Evolutionary conservation across 2,113 vertebrate genomes (phyloP), one percentile per base, ranked within the genome.

Genomic region (Nothoprocta pentlandii): DNA sequence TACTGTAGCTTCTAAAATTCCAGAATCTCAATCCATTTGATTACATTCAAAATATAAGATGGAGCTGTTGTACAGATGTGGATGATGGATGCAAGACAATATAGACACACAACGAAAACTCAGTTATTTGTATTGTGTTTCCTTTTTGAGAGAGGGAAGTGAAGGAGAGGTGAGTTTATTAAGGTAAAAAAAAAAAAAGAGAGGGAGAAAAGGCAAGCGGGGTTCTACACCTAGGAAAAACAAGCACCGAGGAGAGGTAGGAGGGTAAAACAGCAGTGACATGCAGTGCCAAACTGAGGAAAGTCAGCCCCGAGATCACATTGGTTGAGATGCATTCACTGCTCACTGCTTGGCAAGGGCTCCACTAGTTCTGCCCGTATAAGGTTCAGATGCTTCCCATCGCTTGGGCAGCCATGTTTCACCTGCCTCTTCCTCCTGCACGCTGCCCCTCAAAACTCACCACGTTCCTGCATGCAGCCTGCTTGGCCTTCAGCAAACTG

Each of bases 401-500:
- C 51, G 77, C 46, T 22, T 39, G 47, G 69, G 80, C 6, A 75
- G 4, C 59, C 62, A 66, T 1, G 1, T 59, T 86, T 85, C 39
- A 63, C 42, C 64, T 56, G 39, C 32, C 23, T 71, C 23, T 36
- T 44, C 41, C 59, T 82, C 36, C 28, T 2, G 4, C 53, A 11
- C 17, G 85, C 58, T 1, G 1, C 80, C 5, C 28, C n/a, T 23
- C 42, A 8, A 32, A 86, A 74, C 49, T 54, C 75, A 28, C 59
- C 11, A 53, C 22, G 10, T 8, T 82, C 63, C 81, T 54, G 16
- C 46, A 59, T 0, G 0, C 26, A 66, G 54, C 87, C 42, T 0
- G 0, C 25, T 68, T 0, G 0, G 46, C 12, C 58, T 83, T 80
- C 51, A 84, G 73, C 30, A n/a, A 5, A 15, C 7, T 14, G 4